phyloP scores from a whole-genome alignment of 2,113 vertebrate genomes.

The Rafetus swinhoei region DNA sequence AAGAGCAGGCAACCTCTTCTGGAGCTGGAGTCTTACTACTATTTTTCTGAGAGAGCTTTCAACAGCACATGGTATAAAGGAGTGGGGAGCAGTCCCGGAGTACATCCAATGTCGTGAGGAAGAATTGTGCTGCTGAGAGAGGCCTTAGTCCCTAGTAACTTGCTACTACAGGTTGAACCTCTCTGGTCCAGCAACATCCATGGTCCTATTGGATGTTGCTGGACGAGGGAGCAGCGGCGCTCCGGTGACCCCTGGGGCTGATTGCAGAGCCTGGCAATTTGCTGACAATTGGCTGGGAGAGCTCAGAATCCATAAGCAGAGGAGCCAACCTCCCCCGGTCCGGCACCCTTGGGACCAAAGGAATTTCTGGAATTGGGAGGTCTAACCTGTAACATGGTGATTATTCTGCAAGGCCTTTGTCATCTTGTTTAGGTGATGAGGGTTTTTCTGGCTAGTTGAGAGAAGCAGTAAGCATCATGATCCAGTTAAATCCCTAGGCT shows the following conservation, averaged over 20 bases:
- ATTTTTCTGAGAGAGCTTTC: not conserved
- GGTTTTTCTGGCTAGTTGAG: not conserved
- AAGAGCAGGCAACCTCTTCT: not conserved
- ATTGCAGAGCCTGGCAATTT: too few relatives aligned
- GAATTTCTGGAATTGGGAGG: too few relatives aligned
- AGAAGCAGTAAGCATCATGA: not conserved
- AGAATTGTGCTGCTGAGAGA: not conserved
- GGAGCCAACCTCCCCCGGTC: too few relatives aligned
- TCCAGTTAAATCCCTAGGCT: not conserved
- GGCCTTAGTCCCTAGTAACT: not conserved
- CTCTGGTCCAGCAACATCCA: too few relatives aligned
- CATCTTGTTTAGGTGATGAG: not conserved
- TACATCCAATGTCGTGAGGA: not conserved
- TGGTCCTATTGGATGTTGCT: too few relatives aligned
- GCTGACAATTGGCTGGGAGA: too few relatives aligned
- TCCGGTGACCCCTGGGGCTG: too few relatives aligned
- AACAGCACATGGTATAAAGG: not conserved
- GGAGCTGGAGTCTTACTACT: conserved; percentile 7
- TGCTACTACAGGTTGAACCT: not conserved
- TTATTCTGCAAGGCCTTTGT: not conserved
- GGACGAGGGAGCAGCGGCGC: too few relatives aligned
- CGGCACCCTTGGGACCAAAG: too few relatives aligned
- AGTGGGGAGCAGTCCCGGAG: not conserved
- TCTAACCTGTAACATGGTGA: not conserved
- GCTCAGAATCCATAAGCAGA: too few relatives aligned